phyloP scores from a whole-genome alignment of 2,888 invertebrate species.

The Caenorhabditis sp. region DNA sequence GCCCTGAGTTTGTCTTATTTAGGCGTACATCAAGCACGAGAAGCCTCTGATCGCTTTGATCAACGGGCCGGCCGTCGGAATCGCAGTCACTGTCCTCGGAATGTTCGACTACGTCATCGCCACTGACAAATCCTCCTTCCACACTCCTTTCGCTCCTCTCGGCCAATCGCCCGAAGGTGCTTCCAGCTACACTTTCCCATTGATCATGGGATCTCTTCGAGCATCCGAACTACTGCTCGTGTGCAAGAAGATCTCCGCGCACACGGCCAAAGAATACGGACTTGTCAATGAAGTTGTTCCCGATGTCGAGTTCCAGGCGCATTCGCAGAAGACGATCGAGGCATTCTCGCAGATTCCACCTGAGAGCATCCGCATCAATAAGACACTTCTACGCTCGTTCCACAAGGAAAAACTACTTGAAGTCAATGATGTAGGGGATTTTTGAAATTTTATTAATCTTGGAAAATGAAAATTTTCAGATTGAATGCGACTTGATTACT shows the following conservation, averaged over 20 bases:
- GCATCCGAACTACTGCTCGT: conserved; percentile 86
- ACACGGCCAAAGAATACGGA: conserved; percentile 89
- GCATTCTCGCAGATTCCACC: conserved; percentile 76
- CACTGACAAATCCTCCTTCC: conserved; percentile 91
- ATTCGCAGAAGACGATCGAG: conserved; percentile 65
- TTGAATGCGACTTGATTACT: conserved; percentile 88
- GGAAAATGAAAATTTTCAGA: too few species aligned
- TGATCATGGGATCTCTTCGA: conserved; percentile 90
- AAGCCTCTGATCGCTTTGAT: conserved; percentile 92
- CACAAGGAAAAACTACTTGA: conserved; percentile 85
- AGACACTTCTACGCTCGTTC: conserved; percentile 87
- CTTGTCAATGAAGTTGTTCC: conserved; percentile 91
- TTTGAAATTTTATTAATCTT: too few species aligned
- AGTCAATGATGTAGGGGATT: conserved; percentile 80
- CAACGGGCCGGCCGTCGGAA: conserved; percentile 96
- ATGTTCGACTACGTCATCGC: conserved; percentile 94
- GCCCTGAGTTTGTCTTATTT: background rate
- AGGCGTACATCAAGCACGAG: conserved; percentile 90
- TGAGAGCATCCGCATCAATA: conserved; percentile 87
- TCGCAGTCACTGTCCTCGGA: conserved; percentile 91
- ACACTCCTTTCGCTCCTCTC: conserved; percentile 91
- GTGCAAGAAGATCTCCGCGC: conserved; percentile 89
- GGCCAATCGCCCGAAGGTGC: conserved; percentile 94
- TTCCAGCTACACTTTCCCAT: conserved; percentile 91
- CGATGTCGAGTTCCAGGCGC: conserved; percentile 64